Percentiles rank a stretch among this genome's conserved stretches.
These are phyloP conservation scores for Paralichthys olivaceus DNA, from an alignment of 2,113 vertebrate genomes.

Conservation along the genomic window DNA sequence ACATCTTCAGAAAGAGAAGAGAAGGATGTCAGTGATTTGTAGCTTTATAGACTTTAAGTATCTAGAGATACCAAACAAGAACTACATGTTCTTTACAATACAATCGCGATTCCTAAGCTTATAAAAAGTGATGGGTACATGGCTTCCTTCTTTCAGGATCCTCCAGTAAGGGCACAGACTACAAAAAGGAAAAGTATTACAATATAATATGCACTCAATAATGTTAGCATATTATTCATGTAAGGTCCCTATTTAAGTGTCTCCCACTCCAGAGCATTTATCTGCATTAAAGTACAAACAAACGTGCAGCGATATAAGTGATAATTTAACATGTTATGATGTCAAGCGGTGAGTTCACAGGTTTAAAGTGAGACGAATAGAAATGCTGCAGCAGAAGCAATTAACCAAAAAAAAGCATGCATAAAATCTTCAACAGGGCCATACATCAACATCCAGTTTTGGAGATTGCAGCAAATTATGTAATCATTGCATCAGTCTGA, in stretches of 20 bases:
- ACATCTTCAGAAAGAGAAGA: slow-evolving; percentile 87
- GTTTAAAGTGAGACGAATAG: slow-evolving; percentile 43
- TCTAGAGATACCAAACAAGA: background rate
- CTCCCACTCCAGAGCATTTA: background rate
- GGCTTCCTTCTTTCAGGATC: too few species aligned
- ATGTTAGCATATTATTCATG: background rate
- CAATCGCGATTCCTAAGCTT: background rate
- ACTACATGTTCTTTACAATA: background rate
- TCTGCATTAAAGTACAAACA: slow-evolving; percentile 19
- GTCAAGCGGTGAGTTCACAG: slow-evolving; percentile 19
- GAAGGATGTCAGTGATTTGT: slow-evolving; percentile 13
- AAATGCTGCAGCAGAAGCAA: slow-evolving; percentile 48
- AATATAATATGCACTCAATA: background rate
- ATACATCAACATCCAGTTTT: slow-evolving; percentile 50
- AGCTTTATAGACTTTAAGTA: background rate
- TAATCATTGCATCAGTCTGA: slow-evolving; percentile 64
- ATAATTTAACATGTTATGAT: slow-evolving; percentile 11
- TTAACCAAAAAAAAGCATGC: slow-evolving; percentile 24
- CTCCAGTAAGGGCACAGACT: too few species aligned
- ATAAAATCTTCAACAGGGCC: slow-evolving; percentile 17
- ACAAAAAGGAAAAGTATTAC: too few species aligned
- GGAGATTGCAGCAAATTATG: slow-evolving; percentile 56
- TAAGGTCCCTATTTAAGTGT: background rate
- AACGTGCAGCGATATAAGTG: background rate
- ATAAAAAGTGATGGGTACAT: background rate